Percentiles rank a stretch among this genome's conserved stretches.
phyloP scores from a whole-genome alignment of 2,888 invertebrate species.

The Rugalucina vietnamica region DNA sequence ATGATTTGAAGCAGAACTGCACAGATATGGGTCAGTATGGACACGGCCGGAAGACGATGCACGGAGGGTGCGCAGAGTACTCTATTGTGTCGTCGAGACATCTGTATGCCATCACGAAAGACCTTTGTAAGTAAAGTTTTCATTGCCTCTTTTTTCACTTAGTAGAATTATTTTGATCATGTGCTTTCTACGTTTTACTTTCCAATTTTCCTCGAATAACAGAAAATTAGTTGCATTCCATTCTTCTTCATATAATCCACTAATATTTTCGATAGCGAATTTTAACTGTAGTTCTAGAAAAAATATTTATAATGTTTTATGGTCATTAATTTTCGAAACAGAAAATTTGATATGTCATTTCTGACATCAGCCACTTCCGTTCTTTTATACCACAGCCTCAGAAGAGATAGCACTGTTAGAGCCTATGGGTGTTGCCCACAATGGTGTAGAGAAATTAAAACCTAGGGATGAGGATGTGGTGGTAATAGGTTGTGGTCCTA shows the following conservation, averaged over 20 bases:
- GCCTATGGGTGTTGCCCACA: constrained; percentile 81
- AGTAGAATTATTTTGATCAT: no score
- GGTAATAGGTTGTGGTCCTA: constrained; percentile 81
- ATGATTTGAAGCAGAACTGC: constrained; percentile 76
- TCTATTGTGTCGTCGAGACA: constrained; percentile 78
- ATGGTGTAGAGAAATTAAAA: constrained; percentile 77
- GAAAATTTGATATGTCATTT: no score
- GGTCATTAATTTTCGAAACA: no score
- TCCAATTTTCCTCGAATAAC: no score
- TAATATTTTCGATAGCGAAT: no score
- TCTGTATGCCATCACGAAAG: constrained; percentile 71
- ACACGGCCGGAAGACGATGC: constrained; percentile 78
- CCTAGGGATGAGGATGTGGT: constrained; percentile 76
- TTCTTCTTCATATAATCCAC: no score
- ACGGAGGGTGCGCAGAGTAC: constrained; percentile 81
- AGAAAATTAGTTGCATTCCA: no score
- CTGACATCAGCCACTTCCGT: no score
- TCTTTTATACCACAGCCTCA: constrained; percentile 70
- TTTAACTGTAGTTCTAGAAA: no score
- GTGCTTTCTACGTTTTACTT: no score
- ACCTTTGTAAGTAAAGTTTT: constrained; percentile 73
- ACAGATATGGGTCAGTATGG: constrained; percentile 81
- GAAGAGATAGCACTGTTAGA: constrained; percentile 80
- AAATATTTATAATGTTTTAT: no score
- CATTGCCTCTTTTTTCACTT: no score